phyloP scores from a whole-genome alignment of 2,113 vertebrate genomes.

The Megaleporinus macrocephalus region DNA sequence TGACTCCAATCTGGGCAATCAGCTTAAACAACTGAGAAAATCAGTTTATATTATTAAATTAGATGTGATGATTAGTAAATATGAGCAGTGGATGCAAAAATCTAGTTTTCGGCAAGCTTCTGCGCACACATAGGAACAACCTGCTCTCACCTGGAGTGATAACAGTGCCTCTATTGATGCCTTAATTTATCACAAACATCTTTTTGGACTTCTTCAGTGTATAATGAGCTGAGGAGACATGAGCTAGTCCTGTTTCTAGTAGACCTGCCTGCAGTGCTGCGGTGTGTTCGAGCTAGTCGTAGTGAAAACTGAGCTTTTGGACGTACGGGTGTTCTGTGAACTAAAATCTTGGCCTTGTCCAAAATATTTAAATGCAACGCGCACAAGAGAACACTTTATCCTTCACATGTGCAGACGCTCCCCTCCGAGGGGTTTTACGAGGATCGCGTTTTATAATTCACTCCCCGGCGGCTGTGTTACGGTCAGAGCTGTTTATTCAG shows the following conservation, averaged over 20 bases:
- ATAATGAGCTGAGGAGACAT: neutral
- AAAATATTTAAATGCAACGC: slow-evolving; percentile 24
- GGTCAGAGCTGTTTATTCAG: neutral
- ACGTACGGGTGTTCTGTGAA: slow-evolving; percentile 26
- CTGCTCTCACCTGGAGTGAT: slow-evolving; percentile 65
- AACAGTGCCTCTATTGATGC: slow-evolving; percentile 76
- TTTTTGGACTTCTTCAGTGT: slow-evolving; percentile 1
- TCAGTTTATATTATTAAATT: slow-evolving; percentile 25
- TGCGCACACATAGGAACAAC: slow-evolving; percentile 54
- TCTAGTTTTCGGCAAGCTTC: slow-evolving; percentile 49
- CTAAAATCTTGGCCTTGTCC: slow-evolving; percentile 25
- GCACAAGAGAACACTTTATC: slow-evolving; percentile 9
- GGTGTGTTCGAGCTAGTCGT: neutral
- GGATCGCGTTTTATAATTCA: neutral
- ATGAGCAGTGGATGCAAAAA: slow-evolving; percentile 42
- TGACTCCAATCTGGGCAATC: slow-evolving; percentile 39
- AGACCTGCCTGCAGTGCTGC: neutral
- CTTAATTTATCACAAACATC: slow-evolving; percentile 70
- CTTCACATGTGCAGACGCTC: neutral
- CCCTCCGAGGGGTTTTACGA: neutral
- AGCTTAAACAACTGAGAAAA: slow-evolving; percentile 38
- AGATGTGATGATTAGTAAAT: neutral
- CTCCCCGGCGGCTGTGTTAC: neutral
- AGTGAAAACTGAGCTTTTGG: neutral
- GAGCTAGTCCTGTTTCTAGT: neutral